These are phyloP conservation scores for Perca flavescens DNA, from an alignment of 2,113 vertebrate genomes.

Conservation along the genomic window DNA sequence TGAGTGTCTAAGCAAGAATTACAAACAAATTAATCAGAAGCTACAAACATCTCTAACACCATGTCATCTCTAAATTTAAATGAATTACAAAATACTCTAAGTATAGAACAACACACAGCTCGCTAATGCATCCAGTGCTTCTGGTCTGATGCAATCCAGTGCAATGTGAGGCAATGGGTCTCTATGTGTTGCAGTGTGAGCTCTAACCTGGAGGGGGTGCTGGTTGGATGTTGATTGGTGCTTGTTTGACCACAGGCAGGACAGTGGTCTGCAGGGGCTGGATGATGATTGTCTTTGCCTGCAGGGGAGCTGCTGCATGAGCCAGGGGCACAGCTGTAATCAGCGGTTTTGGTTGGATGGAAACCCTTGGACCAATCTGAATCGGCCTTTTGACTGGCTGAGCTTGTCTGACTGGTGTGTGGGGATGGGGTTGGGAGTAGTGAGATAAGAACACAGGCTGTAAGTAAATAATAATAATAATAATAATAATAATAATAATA, in stretches of 20 bases:
- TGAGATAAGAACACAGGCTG: neutral
- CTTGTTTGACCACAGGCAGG: constrained; percentile 87
- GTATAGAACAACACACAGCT: neutral
- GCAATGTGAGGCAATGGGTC: neutral
- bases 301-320: constrained; percentile 81
- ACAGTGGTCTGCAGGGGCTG: constrained; percentile 89
- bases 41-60: neutral
- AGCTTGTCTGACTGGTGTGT: constrained; percentile 79
- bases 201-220: constrained; percentile 88
- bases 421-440: neutral
- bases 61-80: neutral
- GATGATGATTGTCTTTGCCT: constrained; percentile 93
- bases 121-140: neutral
- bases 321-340: constrained; percentile 88
- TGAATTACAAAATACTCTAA: neutral
- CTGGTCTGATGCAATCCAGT: neutral
- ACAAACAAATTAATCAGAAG: constrained; percentile 4
- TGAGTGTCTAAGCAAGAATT: neutral
- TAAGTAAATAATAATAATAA: neutral
- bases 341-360: constrained; percentile 91
- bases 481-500: neutral
- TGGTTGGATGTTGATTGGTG: constrained; percentile 89
- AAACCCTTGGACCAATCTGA: constrained; percentile 86
- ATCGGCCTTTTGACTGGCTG: constrained; percentile 84
- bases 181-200: constrained; percentile 31